A percentile compares a stretch with the other conserved stretches of the same genome.
These are phyloP conservation scores for Erpornis zantholeuca DNA, from an alignment of 2,113 vertebrate genomes.

Conservation along the genomic window DNA sequence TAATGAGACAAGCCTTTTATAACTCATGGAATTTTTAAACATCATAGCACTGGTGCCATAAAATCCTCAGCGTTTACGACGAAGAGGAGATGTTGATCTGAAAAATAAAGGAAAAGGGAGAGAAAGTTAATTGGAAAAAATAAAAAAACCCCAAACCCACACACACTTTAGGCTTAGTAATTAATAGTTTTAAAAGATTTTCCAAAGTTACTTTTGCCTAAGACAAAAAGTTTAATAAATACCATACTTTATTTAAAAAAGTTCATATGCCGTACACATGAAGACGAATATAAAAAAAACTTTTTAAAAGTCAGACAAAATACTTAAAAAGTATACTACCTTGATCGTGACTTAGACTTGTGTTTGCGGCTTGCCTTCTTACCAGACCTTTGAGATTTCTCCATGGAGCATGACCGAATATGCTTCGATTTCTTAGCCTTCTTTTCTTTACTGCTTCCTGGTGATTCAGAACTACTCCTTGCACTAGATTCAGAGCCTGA, in stretches of 20 bases:
- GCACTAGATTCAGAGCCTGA: slow-evolving; percentile 93
- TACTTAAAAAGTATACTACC: slow-evolving; percentile 98
- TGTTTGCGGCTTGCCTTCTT: slow-evolving; percentile 99
- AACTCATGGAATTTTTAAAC: slow-evolving; percentile 99
- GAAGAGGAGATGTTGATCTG: slow-evolving; percentile 92
- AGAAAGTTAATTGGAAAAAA: slow-evolving; percentile 65
- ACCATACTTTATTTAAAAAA: slow-evolving; percentile 71
- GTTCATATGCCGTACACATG: slow-evolving; percentile 76
- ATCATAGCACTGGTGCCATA: slow-evolving; percentile 81
- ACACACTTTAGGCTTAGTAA: slow-evolving; percentile 71
- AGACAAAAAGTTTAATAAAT: slow-evolving; percentile 68
- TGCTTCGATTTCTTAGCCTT: slow-evolving; percentile 98
- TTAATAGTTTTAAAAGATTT: slow-evolving; percentile 62
- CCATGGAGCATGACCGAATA: slow-evolving; percentile 96
- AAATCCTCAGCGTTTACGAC: slow-evolving; percentile 93
- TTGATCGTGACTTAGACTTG: slow-evolving; percentile 99
- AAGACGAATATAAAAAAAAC: slow-evolving; percentile 64
- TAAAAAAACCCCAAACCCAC: slow-evolving; percentile 63
- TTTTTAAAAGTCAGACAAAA: slow-evolving; percentile 75
- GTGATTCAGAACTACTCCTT: slow-evolving; percentile 90
- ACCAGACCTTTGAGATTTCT: slow-evolving; percentile 99
- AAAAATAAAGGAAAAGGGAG: slow-evolving; percentile 73
- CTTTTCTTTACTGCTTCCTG: slow-evolving; percentile 96
- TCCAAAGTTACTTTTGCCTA: slow-evolving; percentile 67
- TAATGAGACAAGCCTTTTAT: slow-evolving; percentile 99